Percentiles rank a stretch among this genome's conserved stretches.
Evolutionary conservation across 2,797 vertebrate genomes (phyloP).

Genomic region (Amblyraja radiata): DNA sequence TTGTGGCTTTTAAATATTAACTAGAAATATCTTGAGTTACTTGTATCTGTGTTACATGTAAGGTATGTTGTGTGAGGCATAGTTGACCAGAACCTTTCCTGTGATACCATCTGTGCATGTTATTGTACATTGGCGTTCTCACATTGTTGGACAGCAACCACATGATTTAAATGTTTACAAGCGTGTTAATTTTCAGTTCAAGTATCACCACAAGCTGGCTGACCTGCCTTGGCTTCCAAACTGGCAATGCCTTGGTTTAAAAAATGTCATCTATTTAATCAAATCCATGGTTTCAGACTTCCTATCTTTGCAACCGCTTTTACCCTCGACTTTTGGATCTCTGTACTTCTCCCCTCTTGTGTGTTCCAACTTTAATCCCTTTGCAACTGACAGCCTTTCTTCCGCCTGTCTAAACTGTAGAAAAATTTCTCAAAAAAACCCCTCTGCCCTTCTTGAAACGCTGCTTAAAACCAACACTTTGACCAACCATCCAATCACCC

Average conservation of each 20-base stretch:
- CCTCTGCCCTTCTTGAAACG: background rate
- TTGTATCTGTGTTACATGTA: background rate
- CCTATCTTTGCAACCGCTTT: background rate
- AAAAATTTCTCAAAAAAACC: background rate
- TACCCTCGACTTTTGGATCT: background rate
- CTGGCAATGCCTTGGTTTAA: background rate
- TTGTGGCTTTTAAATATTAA: background rate
- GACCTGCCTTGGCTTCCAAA: background rate
- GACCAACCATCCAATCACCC: background rate
- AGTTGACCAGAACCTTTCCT: background rate
- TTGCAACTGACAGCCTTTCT: background rate
- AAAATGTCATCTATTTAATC: background rate
- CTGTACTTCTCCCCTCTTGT: background rate
- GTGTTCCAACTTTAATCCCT: background rate
- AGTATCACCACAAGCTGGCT: background rate
- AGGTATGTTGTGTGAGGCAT: background rate
- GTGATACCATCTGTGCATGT: background rate
- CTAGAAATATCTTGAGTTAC: background rate
- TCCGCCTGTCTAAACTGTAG: background rate
- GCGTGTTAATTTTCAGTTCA: background rate
- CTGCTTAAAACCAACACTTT: background rate
- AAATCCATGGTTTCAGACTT: background rate
- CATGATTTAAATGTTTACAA: background rate
- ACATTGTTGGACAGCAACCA: background rate
- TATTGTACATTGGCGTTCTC: background rate